A percentile compares a stretch with the other conserved stretches of the same genome.
phyloP scores from a whole-genome alignment of 2,797 vertebrate species.

The Orestias chungarensis region DNA sequence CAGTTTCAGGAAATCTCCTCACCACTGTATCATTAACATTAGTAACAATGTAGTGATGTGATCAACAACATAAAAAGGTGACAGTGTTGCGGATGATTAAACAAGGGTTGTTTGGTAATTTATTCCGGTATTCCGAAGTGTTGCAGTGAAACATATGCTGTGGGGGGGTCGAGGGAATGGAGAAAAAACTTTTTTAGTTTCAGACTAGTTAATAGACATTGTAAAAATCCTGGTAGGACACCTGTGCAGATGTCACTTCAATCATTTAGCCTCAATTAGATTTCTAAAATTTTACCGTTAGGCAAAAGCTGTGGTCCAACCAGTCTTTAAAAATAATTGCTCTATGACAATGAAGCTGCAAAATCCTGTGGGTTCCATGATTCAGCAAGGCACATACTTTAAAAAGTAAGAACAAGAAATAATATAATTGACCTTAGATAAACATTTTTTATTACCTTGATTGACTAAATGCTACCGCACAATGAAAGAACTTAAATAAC shows the following conservation, averaged over 20 bases:
- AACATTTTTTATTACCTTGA: background rate
- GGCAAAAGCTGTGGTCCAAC: too few relatives aligned
- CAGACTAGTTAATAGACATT: conserved; percentile 31
- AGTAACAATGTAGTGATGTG: conserved; percentile 14
- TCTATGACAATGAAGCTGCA: background rate
- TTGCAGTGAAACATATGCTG: conserved; percentile 54
- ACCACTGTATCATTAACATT: conserved; percentile 12
- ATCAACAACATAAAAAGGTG: conserved; percentile 12
- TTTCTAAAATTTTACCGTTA: background rate
- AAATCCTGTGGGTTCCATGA: background rate
- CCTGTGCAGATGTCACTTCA: background rate
- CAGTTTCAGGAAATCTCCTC: background rate
- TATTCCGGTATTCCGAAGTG: conserved; percentile 62
- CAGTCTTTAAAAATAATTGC: too few relatives aligned
- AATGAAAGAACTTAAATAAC: background rate
- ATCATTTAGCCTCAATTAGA: background rate
- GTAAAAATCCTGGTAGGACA: conserved; percentile 38
- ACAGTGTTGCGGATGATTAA: conserved; percentile 51
- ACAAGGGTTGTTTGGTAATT: conserved; percentile 65
- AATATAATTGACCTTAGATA: background rate
- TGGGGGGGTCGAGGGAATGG: conserved; percentile 6
- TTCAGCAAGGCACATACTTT: background rate
- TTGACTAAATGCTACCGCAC: background rate
- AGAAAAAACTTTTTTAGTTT: conserved; percentile 30
- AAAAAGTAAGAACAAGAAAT: background rate